Evolutionary conservation across 2,888 invertebrate genomes (phyloP), one percentile per base, ranked within the genome.

Genomic region (Entomobrya multifasciata): DNA sequence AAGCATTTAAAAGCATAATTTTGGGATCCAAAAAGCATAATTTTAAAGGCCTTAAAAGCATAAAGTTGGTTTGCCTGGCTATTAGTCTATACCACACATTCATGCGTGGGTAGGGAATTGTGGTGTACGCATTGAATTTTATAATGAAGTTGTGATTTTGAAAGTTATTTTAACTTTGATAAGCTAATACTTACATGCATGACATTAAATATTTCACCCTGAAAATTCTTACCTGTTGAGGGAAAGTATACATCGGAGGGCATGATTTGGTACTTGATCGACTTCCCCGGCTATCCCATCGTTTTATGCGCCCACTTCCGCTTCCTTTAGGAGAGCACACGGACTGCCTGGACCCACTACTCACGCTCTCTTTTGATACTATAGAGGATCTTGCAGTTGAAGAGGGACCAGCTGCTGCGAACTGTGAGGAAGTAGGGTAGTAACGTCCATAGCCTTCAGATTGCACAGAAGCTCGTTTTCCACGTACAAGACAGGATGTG

Each of bases 271-370:
- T 90, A 76, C 89, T 89, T 15, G 89, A 87, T 27, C 89, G 80
- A 76, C 90, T 90, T 15, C 90, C 88, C 17, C 90, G 78, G 57
- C 90, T 90, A 57, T 90, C 89, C 90, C 89, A 90, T n/a, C 89
- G 86, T n/a, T 88, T 89, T 10, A 89, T 87, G 3, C 82, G 67
- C 30, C 83, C 86, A n/a, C n/a, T n/a, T n/a, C n/a, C n/a, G 15
- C 70, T 55, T 36, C 52, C 65, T 41, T 78, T 70, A 70, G 30
- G 79, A 1, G 67, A 57, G 47, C 36, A 22, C 10, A 62, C 78
- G 13, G 60, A 65, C 15, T 76, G 72, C 67, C 79, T 49, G 36
- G 88, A 81, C 22, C 87, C 83, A 36, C 76, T 88, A 17, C 49
- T 60, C 0, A 11, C 57, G 27, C 80, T 65, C 30, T 76, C 87